phyloP scores from a whole-genome alignment of 2,113 vertebrate genomes.

The Caranx ignobilis region DNA sequence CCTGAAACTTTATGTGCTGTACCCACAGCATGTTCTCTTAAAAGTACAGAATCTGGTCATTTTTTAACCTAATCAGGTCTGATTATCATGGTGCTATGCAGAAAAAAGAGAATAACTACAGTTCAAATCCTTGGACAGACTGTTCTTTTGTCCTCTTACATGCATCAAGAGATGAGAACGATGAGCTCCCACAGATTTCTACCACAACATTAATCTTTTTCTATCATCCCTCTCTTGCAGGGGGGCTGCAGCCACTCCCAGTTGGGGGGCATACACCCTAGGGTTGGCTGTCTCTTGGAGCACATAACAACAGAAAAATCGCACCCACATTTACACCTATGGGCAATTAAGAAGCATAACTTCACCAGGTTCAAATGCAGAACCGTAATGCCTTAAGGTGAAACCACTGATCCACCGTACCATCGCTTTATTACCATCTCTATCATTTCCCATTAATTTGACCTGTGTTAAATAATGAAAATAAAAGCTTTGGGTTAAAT shows the following conservation, averaged over 20 bases:
- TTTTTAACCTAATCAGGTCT: not conserved
- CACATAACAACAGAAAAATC: too few species aligned
- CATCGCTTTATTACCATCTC: too few species aligned
- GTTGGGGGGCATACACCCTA: too few species aligned
- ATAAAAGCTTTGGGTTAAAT: not conserved
- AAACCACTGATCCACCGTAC: too few species aligned
- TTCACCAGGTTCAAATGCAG: too few species aligned
- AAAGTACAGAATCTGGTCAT: not conserved
- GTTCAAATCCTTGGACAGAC: not conserved
- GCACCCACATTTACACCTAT: too few species aligned
- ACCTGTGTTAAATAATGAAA: not conserved
- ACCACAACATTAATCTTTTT: not conserved
- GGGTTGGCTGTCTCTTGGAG: too few species aligned
- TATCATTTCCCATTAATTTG: not conserved
- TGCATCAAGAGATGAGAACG: not conserved
- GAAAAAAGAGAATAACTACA: not conserved
- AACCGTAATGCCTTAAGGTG: too few species aligned
- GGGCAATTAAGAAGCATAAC: too few species aligned
- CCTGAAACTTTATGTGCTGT: conserved; percentile 2
- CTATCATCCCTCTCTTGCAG: not conserved
- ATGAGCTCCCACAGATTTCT: not conserved
- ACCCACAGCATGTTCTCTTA: not conserved
- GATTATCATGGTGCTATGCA: not conserved
- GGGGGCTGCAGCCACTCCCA: too few species aligned
- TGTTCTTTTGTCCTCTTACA: not conserved